These are phyloP conservation scores for Bugulina stolonifera DNA, from an alignment of 2,888 invertebrate genomes.

Conservation along the genomic window DNA sequence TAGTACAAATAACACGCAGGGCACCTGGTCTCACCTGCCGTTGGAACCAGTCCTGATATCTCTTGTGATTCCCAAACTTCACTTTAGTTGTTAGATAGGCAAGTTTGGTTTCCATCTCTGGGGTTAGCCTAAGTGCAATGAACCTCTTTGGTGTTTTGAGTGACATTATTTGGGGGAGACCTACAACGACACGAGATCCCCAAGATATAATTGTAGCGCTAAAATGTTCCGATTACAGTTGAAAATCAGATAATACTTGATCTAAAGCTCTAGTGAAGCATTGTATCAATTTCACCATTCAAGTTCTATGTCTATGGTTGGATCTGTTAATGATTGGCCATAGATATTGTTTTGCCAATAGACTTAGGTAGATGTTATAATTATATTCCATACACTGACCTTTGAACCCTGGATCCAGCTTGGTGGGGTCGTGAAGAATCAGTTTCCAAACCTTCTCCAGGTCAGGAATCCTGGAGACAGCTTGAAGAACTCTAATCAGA, in stretches of 20 bases:
- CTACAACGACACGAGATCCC: slow-evolving; percentile 32
- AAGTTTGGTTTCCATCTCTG: slow-evolving; percentile 86
- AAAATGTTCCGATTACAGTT: too few relatives aligned
- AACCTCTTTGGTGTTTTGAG: slow-evolving; percentile 80
- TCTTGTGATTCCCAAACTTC: slow-evolving; percentile 81
- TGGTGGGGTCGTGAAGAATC: slow-evolving; percentile 69
- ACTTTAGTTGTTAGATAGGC: slow-evolving; percentile 72
- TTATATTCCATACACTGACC: too few relatives aligned
- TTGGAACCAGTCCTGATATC: slow-evolving; percentile 92
- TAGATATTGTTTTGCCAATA: too few relatives aligned
- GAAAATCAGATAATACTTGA: too few relatives aligned
- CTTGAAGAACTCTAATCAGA: slow-evolving; percentile 78
- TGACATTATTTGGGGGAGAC: slow-evolving; percentile 70
- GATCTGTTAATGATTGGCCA: too few relatives aligned
- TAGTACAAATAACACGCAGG: too few relatives aligned
- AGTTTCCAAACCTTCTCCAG: slow-evolving; percentile 84
- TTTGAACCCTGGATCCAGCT: slow-evolving; percentile 70
- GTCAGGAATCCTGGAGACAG: slow-evolving; percentile 81
- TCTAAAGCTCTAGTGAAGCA: too few relatives aligned
- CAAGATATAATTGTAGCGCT: too few relatives aligned
- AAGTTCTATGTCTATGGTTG: too few relatives aligned
- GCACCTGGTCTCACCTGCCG: slow-evolving; percentile 60
- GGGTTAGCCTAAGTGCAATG: slow-evolving; percentile 75
- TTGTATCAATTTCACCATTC: too few relatives aligned
- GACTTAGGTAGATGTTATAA: too few relatives aligned